Conservation (phyloP, 2,113 vertebrate species). For the Chloropsis cyanopogon region DNA sequence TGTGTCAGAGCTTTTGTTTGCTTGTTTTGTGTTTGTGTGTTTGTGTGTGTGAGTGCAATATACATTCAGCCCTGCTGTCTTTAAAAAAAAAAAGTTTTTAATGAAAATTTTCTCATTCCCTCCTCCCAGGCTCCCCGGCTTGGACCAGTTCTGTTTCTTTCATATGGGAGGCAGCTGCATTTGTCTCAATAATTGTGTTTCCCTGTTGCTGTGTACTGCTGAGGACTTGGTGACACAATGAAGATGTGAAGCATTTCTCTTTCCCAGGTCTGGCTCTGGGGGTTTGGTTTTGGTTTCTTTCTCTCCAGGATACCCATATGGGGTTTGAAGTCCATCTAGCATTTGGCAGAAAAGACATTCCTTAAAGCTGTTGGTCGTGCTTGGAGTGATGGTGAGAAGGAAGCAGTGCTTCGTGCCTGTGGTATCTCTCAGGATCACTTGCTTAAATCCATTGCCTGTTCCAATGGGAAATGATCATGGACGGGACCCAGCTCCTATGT, state of each 20-base stretch:
- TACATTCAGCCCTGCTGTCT: neutral
- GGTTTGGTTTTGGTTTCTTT: neutral
- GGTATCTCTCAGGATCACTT: neutral
- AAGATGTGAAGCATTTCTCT: neutral
- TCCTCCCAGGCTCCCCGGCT: neutral
- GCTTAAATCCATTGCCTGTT: neutral
- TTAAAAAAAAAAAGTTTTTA: neutral
- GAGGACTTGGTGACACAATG: slow-evolving; percentile 15
- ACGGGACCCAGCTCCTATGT: neutral
- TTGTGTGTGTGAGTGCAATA: neutral
- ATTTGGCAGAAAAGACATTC: neutral
- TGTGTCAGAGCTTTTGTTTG: slow-evolving; percentile 5
- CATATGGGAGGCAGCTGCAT: slow-evolving; percentile 56
- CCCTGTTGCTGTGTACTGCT: neutral
- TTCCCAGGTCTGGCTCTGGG: neutral
- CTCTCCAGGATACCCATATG: neutral
- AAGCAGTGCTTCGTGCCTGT: neutral
- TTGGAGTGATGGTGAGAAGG: neutral
- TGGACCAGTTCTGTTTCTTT: slow-evolving; percentile 48
- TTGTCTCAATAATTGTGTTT: slow-evolving; percentile 39
- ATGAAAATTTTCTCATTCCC: slow-evolving; percentile 28
- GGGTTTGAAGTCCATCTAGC: neutral
- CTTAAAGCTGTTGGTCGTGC: neutral
- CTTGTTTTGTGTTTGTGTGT: neutral
- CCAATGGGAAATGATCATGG: neutral